Evolutionary conservation across 2,113 vertebrate genomes (phyloP), one percentile per base, ranked within the genome.

Genomic region (Pluvialis apricaria): DNA sequence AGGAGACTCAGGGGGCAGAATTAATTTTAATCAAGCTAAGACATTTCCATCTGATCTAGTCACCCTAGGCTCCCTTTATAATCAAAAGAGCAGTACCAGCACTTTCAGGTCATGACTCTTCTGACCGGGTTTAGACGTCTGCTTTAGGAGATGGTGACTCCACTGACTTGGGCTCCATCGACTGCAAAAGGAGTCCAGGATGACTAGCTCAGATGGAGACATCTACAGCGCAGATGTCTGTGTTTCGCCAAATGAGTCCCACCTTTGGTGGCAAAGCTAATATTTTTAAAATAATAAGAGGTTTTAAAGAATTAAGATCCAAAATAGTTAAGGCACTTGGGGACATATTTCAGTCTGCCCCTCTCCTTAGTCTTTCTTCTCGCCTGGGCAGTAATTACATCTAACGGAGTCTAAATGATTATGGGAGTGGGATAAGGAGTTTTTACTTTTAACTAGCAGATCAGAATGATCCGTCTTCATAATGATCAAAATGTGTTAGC

Each of bases 401-500:
- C 34, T 91, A 87, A 79, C 57, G 52, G 40, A 62, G 22, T 26
- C 70, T 73, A 47, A 68, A 44, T 87, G 78, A 79, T 95, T 70
- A 91, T 95, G 58, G 62, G 62, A 90, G 45, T 34, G 54, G 81
- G 66, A 73, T 69, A 91, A 92, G 66, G 77, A 96, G 91, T 73
- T 97, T 95, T 91, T 62, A 51, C 88, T 83, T 87, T 66, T 45
- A 84, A 95, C 70, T 34, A 62, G 77, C 45, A 77, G 58, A 84
- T 88, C 54, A 28, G 4, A 95, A 92, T 90, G 78, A 97, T 95
- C 71, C 0, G 12, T 96, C 96, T 96, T 92, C 94, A 66, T 92
- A 96, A 97, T 82, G 92, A 40, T 36, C 86, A 92, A 77, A 91
- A 87, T 85, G 86, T 95, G 92, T 89, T 92, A 90, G 78, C 78